Percentiles rank a stretch among this genome's conserved stretches.
These are phyloP conservation scores for Pseudonaja textilis DNA, from an alignment of 2,113 vertebrate genomes.

Conservation along the genomic window DNA sequence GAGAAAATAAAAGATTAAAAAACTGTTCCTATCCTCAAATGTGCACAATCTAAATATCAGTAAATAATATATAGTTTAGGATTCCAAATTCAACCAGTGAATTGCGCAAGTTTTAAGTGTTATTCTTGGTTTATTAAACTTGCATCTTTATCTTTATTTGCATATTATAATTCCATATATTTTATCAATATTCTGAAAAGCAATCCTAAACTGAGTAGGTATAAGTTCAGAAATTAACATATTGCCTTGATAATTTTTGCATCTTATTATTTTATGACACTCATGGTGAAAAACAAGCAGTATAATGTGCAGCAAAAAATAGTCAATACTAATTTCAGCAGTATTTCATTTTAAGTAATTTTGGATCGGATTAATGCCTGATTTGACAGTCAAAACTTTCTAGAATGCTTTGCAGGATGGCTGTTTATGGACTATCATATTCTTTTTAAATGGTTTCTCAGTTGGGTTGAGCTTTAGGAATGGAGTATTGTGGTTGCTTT, in stretches of 20 bases:
- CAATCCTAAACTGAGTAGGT: slow-evolving; percentile 2
- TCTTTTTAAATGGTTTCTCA: neutral
- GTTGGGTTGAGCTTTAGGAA: neutral
- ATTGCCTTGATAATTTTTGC: neutral
- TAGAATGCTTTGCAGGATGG: neutral
- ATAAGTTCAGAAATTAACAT: neutral
- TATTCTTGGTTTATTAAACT: neutral
- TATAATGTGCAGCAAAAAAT: neutral
- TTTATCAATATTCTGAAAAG: slow-evolving; percentile 14
- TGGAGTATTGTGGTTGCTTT: neutral
- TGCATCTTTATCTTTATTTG: neutral
- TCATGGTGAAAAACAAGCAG: neutral
- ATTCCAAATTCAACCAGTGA: neutral
- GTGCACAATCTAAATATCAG: neutral
- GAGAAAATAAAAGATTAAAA: neutral
- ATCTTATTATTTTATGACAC: slow-evolving; percentile 1
- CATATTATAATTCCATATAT: slow-evolving; percentile 11
- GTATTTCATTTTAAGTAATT: neutral
- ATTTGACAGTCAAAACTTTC: neutral
- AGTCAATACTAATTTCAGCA: neutral
- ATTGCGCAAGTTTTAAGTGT: neutral
- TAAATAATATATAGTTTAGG: neutral
- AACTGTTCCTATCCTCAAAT: neutral
- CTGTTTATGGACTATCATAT: neutral
- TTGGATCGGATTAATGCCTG: neutral